These are phyloP conservation scores for Vulpes ferrilata DNA, from an alignment of 2,113 vertebrate species.

Conservation along the genomic window DNA sequence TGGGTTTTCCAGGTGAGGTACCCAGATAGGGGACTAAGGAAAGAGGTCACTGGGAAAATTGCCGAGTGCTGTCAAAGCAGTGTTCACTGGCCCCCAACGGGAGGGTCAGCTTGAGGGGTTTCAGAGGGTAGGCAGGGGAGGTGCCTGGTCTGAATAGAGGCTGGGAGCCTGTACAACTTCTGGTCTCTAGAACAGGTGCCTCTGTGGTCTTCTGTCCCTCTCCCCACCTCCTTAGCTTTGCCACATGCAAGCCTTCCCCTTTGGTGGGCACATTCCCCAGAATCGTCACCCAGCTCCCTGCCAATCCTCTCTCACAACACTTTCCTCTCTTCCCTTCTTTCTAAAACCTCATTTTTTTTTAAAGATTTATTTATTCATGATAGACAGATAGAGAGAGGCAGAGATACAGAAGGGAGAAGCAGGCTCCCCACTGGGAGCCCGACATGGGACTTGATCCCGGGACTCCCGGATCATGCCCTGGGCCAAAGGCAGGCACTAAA, in stretches of 20 bases:
- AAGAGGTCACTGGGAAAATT: background rate
- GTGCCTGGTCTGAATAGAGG: background rate
- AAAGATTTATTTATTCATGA: too few relatives aligned
- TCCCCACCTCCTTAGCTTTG: background rate
- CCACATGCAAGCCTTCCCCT: background rate
- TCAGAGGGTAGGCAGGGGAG: too few relatives aligned
- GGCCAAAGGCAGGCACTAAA: too few relatives aligned
- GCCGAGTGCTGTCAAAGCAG: rapidly evolving
- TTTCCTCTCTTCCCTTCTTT: background rate
- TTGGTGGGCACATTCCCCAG: background rate
- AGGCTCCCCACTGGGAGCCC: too few relatives aligned
- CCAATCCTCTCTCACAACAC: background rate
- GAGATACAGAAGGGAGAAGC: too few relatives aligned
- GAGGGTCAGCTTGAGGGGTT: background rate
- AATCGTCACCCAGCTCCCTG: background rate
- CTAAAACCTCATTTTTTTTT: background rate
- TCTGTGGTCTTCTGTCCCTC: background rate
- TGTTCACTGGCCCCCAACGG: background rate
- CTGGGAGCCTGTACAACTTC: background rate
- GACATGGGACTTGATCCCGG: too few relatives aligned
- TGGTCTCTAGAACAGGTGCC: background rate
- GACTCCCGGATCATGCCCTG: too few relatives aligned
- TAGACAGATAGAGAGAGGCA: too few relatives aligned
- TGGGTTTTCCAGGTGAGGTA: background rate
- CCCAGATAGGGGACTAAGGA: background rate